Evolutionary conservation across 2,888 invertebrate genomes (phyloP), one percentile per base, ranked within the genome.

Genomic region (Pristionchus entomophagus): DNA sequence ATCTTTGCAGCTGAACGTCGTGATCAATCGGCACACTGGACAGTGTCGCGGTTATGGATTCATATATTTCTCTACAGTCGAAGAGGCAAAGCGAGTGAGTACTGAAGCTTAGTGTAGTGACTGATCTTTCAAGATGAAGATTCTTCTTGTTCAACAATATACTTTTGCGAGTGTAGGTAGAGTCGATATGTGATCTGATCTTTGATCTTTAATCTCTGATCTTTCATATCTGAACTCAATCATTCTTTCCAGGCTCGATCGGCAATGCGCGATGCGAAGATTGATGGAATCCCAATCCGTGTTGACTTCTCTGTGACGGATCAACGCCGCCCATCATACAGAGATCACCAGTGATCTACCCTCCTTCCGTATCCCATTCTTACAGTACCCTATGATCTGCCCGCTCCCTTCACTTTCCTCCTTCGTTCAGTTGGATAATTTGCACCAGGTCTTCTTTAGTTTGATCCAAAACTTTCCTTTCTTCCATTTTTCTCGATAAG

Each of bases 301-400:
- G 83, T 84, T 22, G 83, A 84, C 49, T 84, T 49, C 65, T 84
- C 83, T 32, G 65, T 65, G 22, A 84, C 83, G 32, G 65, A 84
- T 32, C 83, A 84, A 22, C 83, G 82, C 22, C 53, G 82, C 38
- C 53, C n/a, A n/a, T 73, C 73, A 10, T 73, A 22, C 12, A 41
- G 73, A 26, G 73, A 73, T 73, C 41, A 8, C 22, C 12, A 49
- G 5, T 22, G 51, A 49, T 22, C 73, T 73, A 45, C 45, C 45
- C 45, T 14, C 45, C 45, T 45, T 10, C 45, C 45, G 45, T 45
- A 45, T 45, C 45, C 45, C 45, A 6, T 45, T 10, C 45, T 14
- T 45, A 45, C 45, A 6, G 45, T 45, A 45, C 73, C 41, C 35
- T 65, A n/a, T 73, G 65, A 65, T 35, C 65, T 65, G 35, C 65